Percentiles rank a stretch among this genome's conserved stretches.
Evolutionary conservation across 2,888 invertebrate genomes (phyloP).

Genomic region (Galerucella calmariensis): DNA sequence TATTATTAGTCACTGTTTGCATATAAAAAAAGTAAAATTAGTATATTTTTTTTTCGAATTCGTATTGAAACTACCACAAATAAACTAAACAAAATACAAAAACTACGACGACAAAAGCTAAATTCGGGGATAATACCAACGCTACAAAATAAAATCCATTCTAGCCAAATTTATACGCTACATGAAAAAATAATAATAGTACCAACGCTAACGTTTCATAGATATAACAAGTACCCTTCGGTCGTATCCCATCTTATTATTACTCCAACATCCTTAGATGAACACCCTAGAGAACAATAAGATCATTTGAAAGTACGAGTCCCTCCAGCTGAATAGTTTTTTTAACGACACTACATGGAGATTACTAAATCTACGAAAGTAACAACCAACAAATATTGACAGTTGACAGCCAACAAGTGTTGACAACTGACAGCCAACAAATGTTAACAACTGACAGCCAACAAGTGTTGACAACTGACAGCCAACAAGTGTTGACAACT

Average conservation of each 20-base stretch:
- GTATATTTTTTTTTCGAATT: background rate
- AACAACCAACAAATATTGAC: too few relatives aligned
- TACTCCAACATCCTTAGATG: too few relatives aligned
- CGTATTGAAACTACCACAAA: conserved; percentile 1
- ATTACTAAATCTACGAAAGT: background rate
- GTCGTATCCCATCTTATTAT: too few relatives aligned
- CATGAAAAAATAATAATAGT: conserved; percentile 11
- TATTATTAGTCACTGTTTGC: conserved; percentile 60
- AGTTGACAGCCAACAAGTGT: too few relatives aligned
- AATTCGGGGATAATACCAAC: background rate
- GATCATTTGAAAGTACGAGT: too few relatives aligned
- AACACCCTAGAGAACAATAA: too few relatives aligned
- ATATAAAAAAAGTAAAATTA: conserved; percentile 41
- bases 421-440: too few relatives aligned
- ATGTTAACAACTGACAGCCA: too few relatives aligned
- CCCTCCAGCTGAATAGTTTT: too few relatives aligned
- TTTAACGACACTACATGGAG: background rate
- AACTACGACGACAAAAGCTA: conserved; percentile 6
- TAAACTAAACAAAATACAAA: conserved; percentile 10
- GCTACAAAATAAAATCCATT: conserved; percentile 28
- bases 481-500: too few relatives aligned
- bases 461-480: too few relatives aligned
- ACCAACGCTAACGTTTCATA: conserved; percentile 2
- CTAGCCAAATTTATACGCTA: conserved; percentile 21
- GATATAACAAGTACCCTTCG: too few relatives aligned